phyloP scores from a whole-genome alignment of 2,888 invertebrate genomes.

The Nemotelus pantherinus region DNA sequence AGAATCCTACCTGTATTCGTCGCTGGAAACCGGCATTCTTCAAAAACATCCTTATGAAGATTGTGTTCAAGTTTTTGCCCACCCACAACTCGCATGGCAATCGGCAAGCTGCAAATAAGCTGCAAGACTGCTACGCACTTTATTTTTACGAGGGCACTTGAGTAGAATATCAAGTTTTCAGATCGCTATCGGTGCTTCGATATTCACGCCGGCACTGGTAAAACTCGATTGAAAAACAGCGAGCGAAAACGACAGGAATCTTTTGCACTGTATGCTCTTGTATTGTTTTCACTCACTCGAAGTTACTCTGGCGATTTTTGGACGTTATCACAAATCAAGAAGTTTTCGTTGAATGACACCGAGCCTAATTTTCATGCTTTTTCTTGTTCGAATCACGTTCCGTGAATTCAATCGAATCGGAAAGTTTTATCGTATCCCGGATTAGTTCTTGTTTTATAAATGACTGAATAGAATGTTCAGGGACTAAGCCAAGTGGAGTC shows the following conservation, averaged over 20 bases:
- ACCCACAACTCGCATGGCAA: not conserved
- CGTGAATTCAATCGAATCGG: constrained; percentile 25
- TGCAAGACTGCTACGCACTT: constrained; percentile 19
- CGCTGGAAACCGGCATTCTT: too few relatives aligned
- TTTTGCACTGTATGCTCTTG: constrained; percentile 1
- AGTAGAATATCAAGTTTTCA: constrained; percentile 39
- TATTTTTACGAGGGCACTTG: constrained; percentile 41
- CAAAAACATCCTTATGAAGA: too few relatives aligned
- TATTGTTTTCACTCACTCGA: not conserved
- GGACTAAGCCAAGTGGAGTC: not conserved
- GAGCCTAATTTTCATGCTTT: constrained; percentile 36
- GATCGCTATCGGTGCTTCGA: not conserved
- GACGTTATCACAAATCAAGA: constrained; percentile 40
- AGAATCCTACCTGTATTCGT: too few relatives aligned
- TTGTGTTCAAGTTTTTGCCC: too few relatives aligned
- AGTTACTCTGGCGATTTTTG: constrained; percentile 13
- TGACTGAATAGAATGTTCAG: not conserved
- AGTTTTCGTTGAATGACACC: constrained; percentile 30
- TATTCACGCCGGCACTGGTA: not conserved
- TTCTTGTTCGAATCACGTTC: constrained; percentile 33
- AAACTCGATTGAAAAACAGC: too few relatives aligned
- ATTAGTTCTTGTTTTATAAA: constrained; percentile 16
- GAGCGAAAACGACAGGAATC: not conserved
- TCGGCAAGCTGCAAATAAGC: not conserved
- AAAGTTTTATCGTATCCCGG: constrained; percentile 33